Conservation (phyloP, 2,888 invertebrate genomes). For the Kuschelorhynchus macadamiae region DNA sequence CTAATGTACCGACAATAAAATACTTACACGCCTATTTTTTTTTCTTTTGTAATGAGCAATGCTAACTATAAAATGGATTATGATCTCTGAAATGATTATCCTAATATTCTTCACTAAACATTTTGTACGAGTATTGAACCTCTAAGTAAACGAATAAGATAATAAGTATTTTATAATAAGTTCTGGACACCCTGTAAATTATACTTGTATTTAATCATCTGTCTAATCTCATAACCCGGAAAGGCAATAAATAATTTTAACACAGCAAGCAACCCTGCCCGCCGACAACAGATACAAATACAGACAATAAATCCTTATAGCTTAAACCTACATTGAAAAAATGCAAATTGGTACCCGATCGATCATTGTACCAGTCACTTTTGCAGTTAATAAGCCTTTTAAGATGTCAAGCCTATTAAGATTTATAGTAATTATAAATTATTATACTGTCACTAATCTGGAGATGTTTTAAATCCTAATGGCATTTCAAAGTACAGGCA, state of each 20-base stretch:
- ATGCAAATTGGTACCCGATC: constrained; percentile 44
- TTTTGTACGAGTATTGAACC: no score
- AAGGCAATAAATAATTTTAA: constrained; percentile 19
- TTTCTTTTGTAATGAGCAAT: no score
- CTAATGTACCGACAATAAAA: no score
- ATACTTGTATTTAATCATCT: no score
- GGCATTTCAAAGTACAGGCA: constrained; percentile 18
- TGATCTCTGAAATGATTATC: no score
- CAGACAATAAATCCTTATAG: background rate
- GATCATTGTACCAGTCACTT: constrained; percentile 43
- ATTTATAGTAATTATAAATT: constrained; percentile 47
- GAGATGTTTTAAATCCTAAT: constrained; percentile 41
- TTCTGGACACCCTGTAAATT: no score
- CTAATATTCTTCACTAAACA: no score
- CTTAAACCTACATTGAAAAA: constrained; percentile 14
- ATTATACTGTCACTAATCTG: constrained; percentile 34
- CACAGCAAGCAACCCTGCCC: constrained; percentile 15
- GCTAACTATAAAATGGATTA: no score
- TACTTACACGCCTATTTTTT: no score
- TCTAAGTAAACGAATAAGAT: no score
- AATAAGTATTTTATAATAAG: no score
- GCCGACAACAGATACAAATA: constrained; percentile 11
- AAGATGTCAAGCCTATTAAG: constrained; percentile 44
- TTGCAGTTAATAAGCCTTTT: constrained; percentile 44
- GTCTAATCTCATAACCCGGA: constrained; percentile 11